Conservation (phyloP, 2,888 invertebrate species). For the Cephus rjabovi region DNA sequence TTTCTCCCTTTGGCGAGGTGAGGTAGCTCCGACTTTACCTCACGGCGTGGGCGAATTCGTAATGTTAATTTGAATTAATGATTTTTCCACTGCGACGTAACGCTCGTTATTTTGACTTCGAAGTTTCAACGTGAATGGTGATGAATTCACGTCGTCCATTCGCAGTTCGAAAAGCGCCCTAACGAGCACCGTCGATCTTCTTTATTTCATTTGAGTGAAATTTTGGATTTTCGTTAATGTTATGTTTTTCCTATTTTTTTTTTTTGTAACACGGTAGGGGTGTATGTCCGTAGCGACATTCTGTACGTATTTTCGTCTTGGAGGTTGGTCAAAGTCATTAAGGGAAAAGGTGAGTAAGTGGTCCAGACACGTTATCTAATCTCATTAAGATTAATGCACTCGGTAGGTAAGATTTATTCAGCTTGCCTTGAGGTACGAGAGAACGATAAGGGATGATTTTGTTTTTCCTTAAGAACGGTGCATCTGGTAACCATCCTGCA, state of each 20-base stretch:
- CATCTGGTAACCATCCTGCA: neutral
- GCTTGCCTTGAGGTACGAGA: neutral
- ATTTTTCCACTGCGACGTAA: neutral
- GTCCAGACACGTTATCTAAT: neutral
- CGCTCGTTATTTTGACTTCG: neutral
- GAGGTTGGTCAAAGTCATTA: neutral
- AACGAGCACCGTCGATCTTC: neutral
- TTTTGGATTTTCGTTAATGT: neutral
- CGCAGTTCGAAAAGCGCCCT: neutral
- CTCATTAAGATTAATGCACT: neutral
- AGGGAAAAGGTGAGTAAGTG: neutral
- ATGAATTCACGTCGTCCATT: neutral
- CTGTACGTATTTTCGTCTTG: neutral
- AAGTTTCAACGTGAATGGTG: neutral
- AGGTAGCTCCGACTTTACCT: neutral
- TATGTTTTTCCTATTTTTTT: neutral
- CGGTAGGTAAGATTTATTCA: neutral
- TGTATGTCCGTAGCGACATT: too few relatives aligned
- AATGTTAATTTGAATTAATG: neutral
- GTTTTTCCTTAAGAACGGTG: neutral
- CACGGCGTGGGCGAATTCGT: neutral
- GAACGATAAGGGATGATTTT: neutral
- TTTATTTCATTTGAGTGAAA: neutral
- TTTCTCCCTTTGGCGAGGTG: neutral
- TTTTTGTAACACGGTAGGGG: too few relatives aligned